These are phyloP conservation scores for Tethya wilhelma DNA, from an alignment of 37 sponge, comb jelly and placozoan genomes.

Conservation along the genomic window DNA sequence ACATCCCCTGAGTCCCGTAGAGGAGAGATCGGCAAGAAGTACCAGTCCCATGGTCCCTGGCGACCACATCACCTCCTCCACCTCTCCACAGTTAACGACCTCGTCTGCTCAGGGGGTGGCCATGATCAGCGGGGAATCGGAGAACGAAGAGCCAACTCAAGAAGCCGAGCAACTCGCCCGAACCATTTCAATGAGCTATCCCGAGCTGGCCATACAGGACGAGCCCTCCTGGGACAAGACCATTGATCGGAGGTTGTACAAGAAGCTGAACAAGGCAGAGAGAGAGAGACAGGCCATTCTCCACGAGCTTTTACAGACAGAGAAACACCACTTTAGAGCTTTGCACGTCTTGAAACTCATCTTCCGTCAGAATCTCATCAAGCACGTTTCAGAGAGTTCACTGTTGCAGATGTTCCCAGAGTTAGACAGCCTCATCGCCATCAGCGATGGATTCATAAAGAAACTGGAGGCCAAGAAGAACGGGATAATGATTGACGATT, in stretches of 20 bases:
- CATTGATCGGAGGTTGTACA: slow-evolving; percentile 34
- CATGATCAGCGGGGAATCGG: slow-evolving; percentile 13
- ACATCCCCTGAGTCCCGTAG: neutral
- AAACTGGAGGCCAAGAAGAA: slow-evolving; percentile 37
- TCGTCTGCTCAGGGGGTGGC: neutral
- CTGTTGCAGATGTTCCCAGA: slow-evolving; percentile 62
- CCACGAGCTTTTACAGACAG: slow-evolving; percentile 70
- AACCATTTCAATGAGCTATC: neutral
- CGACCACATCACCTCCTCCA: neutral
- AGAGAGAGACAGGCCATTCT: slow-evolving; percentile 70
- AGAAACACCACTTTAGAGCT: slow-evolving; percentile 47
- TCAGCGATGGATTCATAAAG: slow-evolving; percentile 50
- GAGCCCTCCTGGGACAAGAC: slow-evolving; percentile 63
- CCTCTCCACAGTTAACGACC: no score
- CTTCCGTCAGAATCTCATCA: slow-evolving; percentile 33
- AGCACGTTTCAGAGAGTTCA: slow-evolving; percentile 30
- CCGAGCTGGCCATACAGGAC: slow-evolving; percentile 39
- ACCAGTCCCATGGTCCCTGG: neutral
- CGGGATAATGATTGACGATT: slow-evolving; percentile 29
- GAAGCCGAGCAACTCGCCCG: neutral
- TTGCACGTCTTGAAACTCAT: slow-evolving; percentile 62
- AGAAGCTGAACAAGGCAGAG: slow-evolving; percentile 62
- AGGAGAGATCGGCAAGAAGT: neutral
- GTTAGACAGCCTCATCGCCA: slow-evolving; percentile 56
- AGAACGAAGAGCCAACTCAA: slow-evolving; percentile 13